phyloP scores from a whole-genome alignment of 2,113 vertebrate species.

The Pelodiscus sinensis region DNA sequence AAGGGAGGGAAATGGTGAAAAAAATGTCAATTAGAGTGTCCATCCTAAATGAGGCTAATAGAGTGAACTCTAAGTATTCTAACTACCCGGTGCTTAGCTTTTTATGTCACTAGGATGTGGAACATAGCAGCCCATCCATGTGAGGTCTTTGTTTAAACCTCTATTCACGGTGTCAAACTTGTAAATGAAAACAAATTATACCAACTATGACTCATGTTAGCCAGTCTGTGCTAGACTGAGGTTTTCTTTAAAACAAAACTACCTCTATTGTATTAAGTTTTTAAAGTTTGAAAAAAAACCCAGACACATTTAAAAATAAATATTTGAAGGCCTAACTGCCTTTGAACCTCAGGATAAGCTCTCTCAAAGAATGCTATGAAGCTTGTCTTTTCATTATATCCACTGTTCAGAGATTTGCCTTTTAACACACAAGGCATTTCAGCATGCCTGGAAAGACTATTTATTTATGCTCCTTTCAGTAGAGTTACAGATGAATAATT shows the following conservation, averaged over 20 bases:
- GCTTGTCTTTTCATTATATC: constrained; percentile 10
- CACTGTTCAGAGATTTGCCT: background rate
- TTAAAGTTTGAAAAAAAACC: constrained; percentile 42
- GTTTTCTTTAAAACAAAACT: constrained; percentile 22
- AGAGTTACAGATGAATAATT: background rate
- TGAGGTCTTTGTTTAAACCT: no score
- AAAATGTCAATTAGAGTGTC: no score
- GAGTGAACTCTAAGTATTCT: no score
- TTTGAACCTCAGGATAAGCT: constrained; percentile 51
- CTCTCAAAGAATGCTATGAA: constrained; percentile 8
- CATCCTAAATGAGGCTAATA: no score
- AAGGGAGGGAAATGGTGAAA: no score
- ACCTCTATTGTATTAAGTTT: background rate
- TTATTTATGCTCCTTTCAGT: background rate
- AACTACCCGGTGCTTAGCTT: no score
- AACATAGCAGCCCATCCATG: no score
- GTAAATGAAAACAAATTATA: background rate
- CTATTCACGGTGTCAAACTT: no score
- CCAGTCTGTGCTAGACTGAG: constrained; percentile 3
- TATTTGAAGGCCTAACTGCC: background rate
- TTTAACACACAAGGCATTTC: background rate
- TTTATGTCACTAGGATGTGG: no score
- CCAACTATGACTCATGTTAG: constrained; percentile 39
- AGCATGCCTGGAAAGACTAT: constrained; percentile 7
- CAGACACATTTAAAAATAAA: constrained; percentile 57